These are phyloP conservation scores for Ictalurus punctatus DNA, from an alignment of 2,113 vertebrate species.

Conservation along the genomic window DNA sequence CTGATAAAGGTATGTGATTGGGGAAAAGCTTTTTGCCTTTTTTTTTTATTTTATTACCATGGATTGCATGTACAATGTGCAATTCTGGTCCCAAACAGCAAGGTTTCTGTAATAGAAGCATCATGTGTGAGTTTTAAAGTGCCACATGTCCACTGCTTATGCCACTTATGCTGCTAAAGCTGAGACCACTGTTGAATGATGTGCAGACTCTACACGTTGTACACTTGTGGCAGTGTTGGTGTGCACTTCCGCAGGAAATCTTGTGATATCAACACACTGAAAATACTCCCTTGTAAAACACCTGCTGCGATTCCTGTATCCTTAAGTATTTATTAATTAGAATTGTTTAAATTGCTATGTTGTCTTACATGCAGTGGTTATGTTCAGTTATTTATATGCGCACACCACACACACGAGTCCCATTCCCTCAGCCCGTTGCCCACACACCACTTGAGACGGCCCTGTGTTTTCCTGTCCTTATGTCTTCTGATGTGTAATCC, in stretches of 20 bases:
- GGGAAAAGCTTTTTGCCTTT: not conserved
- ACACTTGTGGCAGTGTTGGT: not conserved
- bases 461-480: not conserved
- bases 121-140: not conserved
- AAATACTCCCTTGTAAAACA: not conserved
- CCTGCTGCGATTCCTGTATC: not conserved
- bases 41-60: not conserved
- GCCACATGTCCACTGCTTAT: not conserved
- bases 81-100: not conserved
- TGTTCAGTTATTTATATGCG: not conserved
- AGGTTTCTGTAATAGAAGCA: not conserved
- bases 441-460: not conserved
- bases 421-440: not conserved
- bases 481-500: not conserved
- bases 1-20: constrained; percentile 84
- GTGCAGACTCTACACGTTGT: not conserved
- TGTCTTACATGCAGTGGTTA: not conserved
- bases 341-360: not conserved
- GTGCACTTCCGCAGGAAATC: not conserved
- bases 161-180: not conserved
- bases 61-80: not conserved
- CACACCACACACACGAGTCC: not conserved
- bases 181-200: not conserved
- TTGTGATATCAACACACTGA: not conserved
- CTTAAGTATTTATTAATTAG: not conserved